Conservation (phyloP, 2,797 vertebrate genomes). For the Phalloptychus januarius region DNA sequence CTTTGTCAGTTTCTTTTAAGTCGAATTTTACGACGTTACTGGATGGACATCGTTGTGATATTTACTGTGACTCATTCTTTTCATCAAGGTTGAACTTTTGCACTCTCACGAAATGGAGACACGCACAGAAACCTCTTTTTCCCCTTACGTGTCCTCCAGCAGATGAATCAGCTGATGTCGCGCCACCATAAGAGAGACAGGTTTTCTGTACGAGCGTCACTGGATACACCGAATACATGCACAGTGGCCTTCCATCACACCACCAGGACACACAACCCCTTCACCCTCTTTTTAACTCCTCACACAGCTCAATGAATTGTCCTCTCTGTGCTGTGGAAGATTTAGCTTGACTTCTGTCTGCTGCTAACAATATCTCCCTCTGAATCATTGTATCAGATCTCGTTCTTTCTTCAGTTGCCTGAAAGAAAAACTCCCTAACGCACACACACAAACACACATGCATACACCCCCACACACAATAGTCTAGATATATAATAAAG, state of each 20-base stretch:
- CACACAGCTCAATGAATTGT: constrained; percentile 57
- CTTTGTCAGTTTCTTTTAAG: background rate
- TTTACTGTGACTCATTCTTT: constrained; percentile 20
- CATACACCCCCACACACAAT: background rate
- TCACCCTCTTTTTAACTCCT: constrained; percentile 11
- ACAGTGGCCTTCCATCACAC: constrained; percentile 21
- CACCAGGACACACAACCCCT: constrained; percentile 26
- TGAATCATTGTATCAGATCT: constrained; percentile 22
- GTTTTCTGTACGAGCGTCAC: constrained; percentile 16
- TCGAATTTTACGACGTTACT: background rate
- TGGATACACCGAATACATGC: constrained; percentile 38
- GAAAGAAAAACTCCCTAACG: constrained; percentile 11
- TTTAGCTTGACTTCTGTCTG: constrained; percentile 55
- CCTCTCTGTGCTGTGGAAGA: constrained; percentile 62
- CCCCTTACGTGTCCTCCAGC: constrained; percentile 13
- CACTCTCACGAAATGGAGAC: background rate
- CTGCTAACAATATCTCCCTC: constrained; percentile 46
- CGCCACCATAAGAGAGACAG: constrained; percentile 30
- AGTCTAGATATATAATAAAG: background rate
- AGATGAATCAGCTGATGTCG: constrained; percentile 21
- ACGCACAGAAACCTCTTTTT: background rate
- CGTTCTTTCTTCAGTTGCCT: background rate
- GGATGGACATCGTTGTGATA: background rate
- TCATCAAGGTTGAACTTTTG: constrained; percentile 22
- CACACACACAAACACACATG: background rate